phyloP scores from a whole-genome alignment of 2,888 invertebrate genomes.

The Hirtodrosophila confusa region DNA sequence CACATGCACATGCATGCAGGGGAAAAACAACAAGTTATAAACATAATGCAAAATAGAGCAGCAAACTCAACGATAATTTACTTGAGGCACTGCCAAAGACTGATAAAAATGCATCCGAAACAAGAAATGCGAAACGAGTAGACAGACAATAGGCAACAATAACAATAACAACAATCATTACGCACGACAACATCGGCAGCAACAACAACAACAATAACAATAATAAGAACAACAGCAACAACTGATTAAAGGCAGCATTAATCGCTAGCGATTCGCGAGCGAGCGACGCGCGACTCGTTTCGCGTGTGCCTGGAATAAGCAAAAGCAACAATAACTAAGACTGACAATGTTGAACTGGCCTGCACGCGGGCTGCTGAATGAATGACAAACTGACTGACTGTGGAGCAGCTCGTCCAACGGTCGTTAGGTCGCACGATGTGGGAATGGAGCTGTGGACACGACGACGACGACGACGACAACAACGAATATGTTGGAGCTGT shows the following conservation, averaged over 20 bases:
- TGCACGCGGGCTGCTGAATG: slow-evolving; percentile 69
- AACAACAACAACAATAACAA: slow-evolving; percentile 2
- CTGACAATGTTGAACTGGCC: slow-evolving; percentile 66
- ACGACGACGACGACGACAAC: slow-evolving; percentile 29
- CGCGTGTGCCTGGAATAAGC: slow-evolving; percentile 19
- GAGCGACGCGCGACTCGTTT: slow-evolving; percentile 50
- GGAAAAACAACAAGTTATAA: slow-evolving; percentile 23
- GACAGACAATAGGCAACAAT: slow-evolving; percentile 8
- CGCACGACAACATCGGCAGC: slow-evolving; percentile 30
- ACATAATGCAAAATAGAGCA: slow-evolving; percentile 47
- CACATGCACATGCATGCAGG: slow-evolving; percentile 23
- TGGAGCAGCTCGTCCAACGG: slow-evolving; percentile 16
- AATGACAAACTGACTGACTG: slow-evolving; percentile 48
- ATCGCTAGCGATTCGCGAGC: slow-evolving; percentile 66
- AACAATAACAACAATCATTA: slow-evolving; percentile 41
- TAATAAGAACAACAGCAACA: slow-evolving; percentile 17
- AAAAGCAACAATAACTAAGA: slow-evolving; percentile 23
- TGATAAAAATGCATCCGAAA: slow-evolving; percentile 48
- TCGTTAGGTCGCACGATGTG: slow-evolving; percentile 15
- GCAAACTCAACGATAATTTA: slow-evolving; percentile 18
- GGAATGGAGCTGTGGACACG: slow-evolving; percentile 23
- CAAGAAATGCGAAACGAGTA: slow-evolving; percentile 15
- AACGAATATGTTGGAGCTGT: slow-evolving; percentile 56
- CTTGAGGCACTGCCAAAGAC: slow-evolving; percentile 3
- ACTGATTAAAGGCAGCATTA: slow-evolving; percentile 67